Evolutionary conservation across 2,113 vertebrate genomes (phyloP).

Genomic region (Okapia johnstoni): DNA sequence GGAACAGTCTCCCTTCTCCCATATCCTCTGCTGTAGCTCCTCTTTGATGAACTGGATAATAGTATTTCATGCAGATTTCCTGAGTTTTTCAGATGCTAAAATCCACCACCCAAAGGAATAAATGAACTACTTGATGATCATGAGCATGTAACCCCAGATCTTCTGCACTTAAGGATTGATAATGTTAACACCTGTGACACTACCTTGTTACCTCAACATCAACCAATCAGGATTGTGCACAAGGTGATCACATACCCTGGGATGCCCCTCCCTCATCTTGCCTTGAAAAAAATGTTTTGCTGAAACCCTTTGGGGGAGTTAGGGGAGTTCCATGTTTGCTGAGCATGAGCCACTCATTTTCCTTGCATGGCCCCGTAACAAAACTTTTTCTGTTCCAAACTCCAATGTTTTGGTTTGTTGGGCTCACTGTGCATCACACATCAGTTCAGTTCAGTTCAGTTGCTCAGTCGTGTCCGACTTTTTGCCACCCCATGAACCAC

Average conservation of each 20-base stretch:
- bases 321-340: neutral
- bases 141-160: neutral
- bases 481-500: too few species aligned
- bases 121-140: neutral
- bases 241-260: neutral
- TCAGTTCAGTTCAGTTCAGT: too few species aligned
- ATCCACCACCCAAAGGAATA: neutral
- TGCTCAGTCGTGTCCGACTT: too few species aligned
- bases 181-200: neutral
- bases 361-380: neutral
- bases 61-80: neutral
- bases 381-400: neutral
- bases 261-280: neutral
- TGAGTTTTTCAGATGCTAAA: neutral
- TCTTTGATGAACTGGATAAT: neutral
- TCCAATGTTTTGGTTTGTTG: neutral
- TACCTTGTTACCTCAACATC: neutral
- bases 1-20: neutral
- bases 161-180: neutral
- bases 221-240: neutral
- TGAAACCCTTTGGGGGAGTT: neutral
- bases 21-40: neutral
- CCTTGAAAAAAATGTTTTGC: neutral
- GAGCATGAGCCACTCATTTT: neutral
- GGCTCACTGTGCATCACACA: neutral